A percentile compares a stretch with the other conserved stretches of the same genome.
These are phyloP conservation scores for Eupleurogrammus muticus DNA, from an alignment of 2,797 vertebrate species.

Conservation along the genomic window DNA sequence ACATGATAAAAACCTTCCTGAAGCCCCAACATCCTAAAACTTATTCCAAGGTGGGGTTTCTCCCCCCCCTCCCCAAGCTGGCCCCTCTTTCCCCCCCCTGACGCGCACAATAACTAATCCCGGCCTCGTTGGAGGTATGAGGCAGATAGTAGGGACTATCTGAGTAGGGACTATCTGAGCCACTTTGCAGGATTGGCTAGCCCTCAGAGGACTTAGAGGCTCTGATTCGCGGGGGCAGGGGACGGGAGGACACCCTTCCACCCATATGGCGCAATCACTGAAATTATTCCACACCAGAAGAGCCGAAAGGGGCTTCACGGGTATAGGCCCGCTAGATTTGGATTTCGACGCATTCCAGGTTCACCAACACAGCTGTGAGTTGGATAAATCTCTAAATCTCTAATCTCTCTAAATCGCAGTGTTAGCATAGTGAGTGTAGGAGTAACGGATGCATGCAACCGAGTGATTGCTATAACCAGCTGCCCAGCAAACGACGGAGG, in stretches of 20 bases:
- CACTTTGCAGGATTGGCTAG: slow-evolving; percentile 73
- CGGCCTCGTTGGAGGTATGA: slow-evolving; percentile 48
- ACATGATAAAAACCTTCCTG: neutral
- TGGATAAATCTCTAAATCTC: slow-evolving; percentile 18
- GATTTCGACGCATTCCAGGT: slow-evolving; percentile 22
- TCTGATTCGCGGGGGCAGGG: slow-evolving; percentile 56
- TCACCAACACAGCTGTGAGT: slow-evolving; percentile 31
- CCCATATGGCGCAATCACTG: slow-evolving; percentile 71
- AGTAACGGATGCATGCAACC: slow-evolving; percentile 40
- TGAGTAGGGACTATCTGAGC: slow-evolving; percentile 75
- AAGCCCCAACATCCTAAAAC: slow-evolving; percentile 12
- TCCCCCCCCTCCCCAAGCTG: neutral
- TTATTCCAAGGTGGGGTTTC: slow-evolving; percentile 3
- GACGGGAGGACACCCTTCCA: slow-evolving; percentile 31
- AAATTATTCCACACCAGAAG: slow-evolving; percentile 58
- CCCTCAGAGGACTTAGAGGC: slow-evolving; percentile 62
- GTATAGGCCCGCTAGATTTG: slow-evolving; percentile 33
- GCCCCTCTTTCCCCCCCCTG: slow-evolving; percentile 26
- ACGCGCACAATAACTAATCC: slow-evolving; percentile 68
- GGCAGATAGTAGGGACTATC: slow-evolving; percentile 67
- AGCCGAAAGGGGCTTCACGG: slow-evolving; percentile 41
- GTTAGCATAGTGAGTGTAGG: slow-evolving; percentile 33
- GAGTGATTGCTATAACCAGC: slow-evolving; percentile 13
- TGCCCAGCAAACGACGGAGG: slow-evolving; percentile 22
- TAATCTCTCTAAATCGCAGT: neutral